phyloP scores from a whole-genome alignment of 2,113 vertebrate genomes.

The Chionodraco myersi region DNA sequence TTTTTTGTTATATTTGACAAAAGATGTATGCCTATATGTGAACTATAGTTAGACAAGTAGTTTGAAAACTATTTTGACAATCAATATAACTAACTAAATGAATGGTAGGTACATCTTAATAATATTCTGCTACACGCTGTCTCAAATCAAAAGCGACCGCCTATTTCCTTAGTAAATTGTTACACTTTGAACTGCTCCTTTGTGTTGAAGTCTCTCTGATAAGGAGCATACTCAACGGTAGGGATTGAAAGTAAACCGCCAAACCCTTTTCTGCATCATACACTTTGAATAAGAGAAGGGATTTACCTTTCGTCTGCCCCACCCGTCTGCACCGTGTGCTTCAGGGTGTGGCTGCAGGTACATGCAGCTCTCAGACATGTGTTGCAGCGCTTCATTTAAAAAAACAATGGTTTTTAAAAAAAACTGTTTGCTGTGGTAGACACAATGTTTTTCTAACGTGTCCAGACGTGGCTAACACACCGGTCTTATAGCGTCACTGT shows the following conservation, averaged over 20 bases:
- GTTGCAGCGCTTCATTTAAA: background rate
- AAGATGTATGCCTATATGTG: background rate
- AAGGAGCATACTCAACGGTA: background rate
- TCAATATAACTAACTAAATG: no score
- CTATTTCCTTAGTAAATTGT: background rate
- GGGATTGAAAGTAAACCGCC: conserved; percentile 2
- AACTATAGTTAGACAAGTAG: background rate
- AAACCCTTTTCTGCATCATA: background rate
- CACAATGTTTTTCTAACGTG: background rate
- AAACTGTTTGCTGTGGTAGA: background rate
- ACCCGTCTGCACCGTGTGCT: conserved; percentile 14
- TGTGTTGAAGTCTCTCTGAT: background rate
- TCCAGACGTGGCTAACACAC: background rate
- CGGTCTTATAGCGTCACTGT: background rate
- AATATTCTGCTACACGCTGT: background rate
- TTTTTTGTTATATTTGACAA: background rate
- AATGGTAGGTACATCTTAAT: background rate
- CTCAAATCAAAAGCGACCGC: background rate
- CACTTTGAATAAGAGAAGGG: conserved; percentile 13
- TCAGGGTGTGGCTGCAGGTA: conserved; percentile 33
- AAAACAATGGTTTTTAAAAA: background rate
- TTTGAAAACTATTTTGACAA: background rate
- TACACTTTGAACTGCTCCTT: background rate
- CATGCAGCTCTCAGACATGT: background rate
- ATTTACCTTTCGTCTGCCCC: background rate